A percentile compares a stretch with the other conserved stretches of the same genome.
Conservation (phyloP, 2,113 vertebrate genomes). For the Phylloscopus whistleri region DNA sequence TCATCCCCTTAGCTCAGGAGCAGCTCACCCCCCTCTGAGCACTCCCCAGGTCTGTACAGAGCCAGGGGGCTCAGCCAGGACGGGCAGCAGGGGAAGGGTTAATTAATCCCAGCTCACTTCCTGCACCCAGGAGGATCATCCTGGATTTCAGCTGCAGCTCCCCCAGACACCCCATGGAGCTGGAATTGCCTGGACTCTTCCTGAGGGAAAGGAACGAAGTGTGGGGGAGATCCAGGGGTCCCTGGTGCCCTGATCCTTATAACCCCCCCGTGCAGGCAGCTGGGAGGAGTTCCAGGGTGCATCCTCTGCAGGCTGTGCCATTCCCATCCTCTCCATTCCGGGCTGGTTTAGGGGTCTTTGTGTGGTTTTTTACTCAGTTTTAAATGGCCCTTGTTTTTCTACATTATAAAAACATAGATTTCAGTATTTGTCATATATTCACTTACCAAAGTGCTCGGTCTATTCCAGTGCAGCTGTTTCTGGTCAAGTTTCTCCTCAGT, state of each 20-base stretch:
- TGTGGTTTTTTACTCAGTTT: not conserved
- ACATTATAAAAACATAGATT: accelerated
- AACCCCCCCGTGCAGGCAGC: not conserved
- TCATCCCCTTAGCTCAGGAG: not conserved
- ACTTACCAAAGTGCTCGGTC: not conserved
- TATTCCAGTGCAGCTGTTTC: not conserved
- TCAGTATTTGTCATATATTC: not conserved
- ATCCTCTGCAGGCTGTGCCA: not conserved
- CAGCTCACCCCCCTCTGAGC: not conserved
- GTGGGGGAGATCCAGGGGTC: not conserved
- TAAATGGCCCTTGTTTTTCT: not conserved
- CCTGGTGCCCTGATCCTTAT: too few relatives aligned
- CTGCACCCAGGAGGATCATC: not conserved
- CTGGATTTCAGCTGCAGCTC: not conserved
- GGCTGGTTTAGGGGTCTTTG: not conserved
- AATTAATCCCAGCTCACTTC: not conserved
- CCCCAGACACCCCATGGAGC: not conserved
- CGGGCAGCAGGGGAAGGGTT: not conserved
- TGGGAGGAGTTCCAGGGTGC: not conserved
- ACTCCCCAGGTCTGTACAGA: not conserved
- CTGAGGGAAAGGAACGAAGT: not conserved
- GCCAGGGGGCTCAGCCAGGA: not conserved
- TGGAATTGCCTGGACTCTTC: not conserved
- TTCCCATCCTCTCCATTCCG: not conserved
- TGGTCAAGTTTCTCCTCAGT: not conserved